Conservation (phyloP, 2,113 vertebrate species). For the Nesoenas mayeri region DNA sequence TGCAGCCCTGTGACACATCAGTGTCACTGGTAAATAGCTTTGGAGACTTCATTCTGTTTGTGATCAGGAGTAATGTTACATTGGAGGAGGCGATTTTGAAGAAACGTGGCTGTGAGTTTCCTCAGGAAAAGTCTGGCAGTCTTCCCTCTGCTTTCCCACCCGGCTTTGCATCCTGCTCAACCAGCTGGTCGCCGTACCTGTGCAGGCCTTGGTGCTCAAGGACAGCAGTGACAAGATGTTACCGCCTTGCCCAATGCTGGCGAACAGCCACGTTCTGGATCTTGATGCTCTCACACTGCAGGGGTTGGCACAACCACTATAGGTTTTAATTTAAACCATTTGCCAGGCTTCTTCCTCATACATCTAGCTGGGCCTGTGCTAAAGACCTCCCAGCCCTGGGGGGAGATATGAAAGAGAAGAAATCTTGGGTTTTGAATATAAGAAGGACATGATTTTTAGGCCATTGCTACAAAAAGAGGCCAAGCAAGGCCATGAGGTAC, state of each 20-base stretch:
- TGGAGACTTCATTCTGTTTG: neutral
- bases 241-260: conserved; percentile 14
- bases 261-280: conserved; percentile 10
- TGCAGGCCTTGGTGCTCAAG: conserved; percentile 12
- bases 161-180: neutral
- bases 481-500: neutral
- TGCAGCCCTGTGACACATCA: neutral
- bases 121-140: conserved; percentile 3
- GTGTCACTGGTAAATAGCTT: neutral
- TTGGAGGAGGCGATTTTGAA: neutral
- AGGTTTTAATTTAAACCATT: conserved; percentile 24
- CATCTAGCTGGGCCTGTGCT: neutral
- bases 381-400: neutral
- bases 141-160: conserved; percentile 3
- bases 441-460: neutral
- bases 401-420: neutral
- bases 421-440: neutral
- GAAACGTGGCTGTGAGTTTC: neutral
- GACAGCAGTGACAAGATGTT: conserved; percentile 13
- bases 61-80: neutral
- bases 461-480: neutral
- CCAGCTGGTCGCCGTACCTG: conserved; percentile 37
- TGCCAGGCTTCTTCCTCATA: conserved; percentile 20
- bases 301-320: conserved; percentile 34
- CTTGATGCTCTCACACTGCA: neutral